These are phyloP conservation scores for Andrena marginata DNA, from an alignment of 2,888 invertebrate species.

Conservation along the genomic window DNA sequence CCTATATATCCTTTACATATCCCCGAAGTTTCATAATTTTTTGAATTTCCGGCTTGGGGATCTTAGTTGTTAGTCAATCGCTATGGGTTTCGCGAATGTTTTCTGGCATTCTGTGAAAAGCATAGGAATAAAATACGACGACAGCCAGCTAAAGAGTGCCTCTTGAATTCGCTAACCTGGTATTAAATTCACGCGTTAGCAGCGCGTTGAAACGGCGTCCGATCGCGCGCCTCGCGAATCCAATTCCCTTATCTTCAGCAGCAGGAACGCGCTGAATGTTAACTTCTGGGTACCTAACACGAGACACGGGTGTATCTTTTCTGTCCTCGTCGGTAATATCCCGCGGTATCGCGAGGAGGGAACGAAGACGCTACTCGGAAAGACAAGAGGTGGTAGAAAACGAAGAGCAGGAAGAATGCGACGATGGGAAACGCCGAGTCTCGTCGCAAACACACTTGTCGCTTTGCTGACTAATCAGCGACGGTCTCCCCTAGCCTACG, in stretches of 20 bases:
- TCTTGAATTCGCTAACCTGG: background rate
- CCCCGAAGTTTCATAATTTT: too few species aligned
- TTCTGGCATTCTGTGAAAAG: background rate
- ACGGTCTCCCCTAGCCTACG: slow-evolving; percentile 26
- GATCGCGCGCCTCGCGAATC: slow-evolving; percentile 21
- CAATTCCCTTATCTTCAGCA: slow-evolving; percentile 60
- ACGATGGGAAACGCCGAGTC: slow-evolving; percentile 48
- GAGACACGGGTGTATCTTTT: slow-evolving; percentile 74
- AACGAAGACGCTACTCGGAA: slow-evolving; percentile 51
- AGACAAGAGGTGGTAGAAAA: slow-evolving; percentile 32
- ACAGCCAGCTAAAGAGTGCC: background rate
- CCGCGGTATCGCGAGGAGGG: slow-evolving; percentile 27
- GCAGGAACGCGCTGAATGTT: slow-evolving; percentile 78
- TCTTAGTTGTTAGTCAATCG: too few species aligned
- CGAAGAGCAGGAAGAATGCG: slow-evolving; percentile 49
- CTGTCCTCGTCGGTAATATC: slow-evolving; percentile 63
- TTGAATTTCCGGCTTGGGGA: too few species aligned
- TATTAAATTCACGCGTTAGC: background rate
- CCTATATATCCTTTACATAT: too few species aligned
- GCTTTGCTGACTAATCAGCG: slow-evolving; percentile 64
- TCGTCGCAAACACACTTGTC: slow-evolving; percentile 54
- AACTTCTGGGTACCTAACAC: slow-evolving; percentile 79
- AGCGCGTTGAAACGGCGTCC: background rate
- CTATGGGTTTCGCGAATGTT: too few species aligned
- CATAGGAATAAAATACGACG: background rate